Conservation (phyloP, 2,888 invertebrate genomes). For the Frankliniella intonsa region DNA sequence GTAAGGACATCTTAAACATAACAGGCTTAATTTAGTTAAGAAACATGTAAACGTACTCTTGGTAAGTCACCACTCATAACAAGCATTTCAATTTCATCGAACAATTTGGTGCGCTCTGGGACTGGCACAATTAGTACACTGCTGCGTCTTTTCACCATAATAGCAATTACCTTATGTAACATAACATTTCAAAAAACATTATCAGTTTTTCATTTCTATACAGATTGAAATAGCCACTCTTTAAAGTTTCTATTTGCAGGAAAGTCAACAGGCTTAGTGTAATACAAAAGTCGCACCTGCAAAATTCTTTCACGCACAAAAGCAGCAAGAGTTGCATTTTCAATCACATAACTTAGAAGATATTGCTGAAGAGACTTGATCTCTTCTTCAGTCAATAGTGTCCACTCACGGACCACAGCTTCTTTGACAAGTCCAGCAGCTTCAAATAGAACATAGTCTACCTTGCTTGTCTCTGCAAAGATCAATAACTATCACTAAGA, state of each 20-base stretch:
- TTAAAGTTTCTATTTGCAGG: not conserved
- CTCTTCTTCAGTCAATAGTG: slow-evolving; percentile 61
- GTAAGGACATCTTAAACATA: not conserved
- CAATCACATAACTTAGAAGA: slow-evolving; percentile 70
- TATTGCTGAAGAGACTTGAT: slow-evolving; percentile 69
- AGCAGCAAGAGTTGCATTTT: slow-evolving; percentile 60
- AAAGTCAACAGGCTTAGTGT: not conserved
- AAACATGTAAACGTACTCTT: slow-evolving; percentile 50
- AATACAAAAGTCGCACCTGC: slow-evolving; percentile 50
- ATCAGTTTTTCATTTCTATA: not conserved
- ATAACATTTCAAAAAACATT: not conserved
- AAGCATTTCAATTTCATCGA: slow-evolving; percentile 70
- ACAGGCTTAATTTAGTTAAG: not conserved
- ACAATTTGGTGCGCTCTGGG: slow-evolving; percentile 60
- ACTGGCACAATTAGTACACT: slow-evolving; percentile 37
- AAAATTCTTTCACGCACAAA: slow-evolving; percentile 71
- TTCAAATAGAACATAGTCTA: slow-evolving; percentile 82
- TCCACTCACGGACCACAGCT: slow-evolving; percentile 81
- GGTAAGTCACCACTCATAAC: slow-evolving; percentile 63
- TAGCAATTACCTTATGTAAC: slow-evolving; percentile 67
- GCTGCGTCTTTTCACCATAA: slow-evolving; percentile 80
- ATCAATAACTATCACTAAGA: not conserved
- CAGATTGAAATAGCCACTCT: not conserved
- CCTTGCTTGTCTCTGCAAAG: slow-evolving; percentile 56
- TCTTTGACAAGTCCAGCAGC: slow-evolving; percentile 76